Evolutionary conservation across 2,888 invertebrate genomes (phyloP).

Genomic region (Dryocosmus kuriphilus): DNA sequence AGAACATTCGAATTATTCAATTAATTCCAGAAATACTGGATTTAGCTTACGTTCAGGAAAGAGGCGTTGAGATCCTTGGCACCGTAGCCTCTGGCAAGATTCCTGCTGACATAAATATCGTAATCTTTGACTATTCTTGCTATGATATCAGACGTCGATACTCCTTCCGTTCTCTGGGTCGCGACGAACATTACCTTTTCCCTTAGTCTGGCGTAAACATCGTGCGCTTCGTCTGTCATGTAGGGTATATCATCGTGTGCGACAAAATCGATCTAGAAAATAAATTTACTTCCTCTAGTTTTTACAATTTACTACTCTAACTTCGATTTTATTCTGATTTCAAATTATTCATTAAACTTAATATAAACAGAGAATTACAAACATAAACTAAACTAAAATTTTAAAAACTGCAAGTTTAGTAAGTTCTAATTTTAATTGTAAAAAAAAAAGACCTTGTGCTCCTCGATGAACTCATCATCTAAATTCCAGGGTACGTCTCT

Average conservation of each 20-base stretch:
- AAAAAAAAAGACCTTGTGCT: constrained; percentile 85
- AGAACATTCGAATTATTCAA: no score
- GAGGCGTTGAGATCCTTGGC: constrained; percentile 99
- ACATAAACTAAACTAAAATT: no score
- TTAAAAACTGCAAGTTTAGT: background rate
- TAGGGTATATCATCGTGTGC: constrained; percentile 99
- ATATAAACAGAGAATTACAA: no score
- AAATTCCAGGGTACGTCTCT: constrained; percentile 96
- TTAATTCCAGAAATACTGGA: background rate
- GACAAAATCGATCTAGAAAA: constrained; percentile 93
- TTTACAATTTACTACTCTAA: background rate
- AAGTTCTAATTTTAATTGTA: background rate
- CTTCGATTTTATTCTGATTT: no score
- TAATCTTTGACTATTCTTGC: constrained; percentile 98
- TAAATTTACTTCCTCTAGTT: background rate
- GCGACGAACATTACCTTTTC: constrained; percentile 97
- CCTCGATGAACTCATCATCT: constrained; percentile 91
- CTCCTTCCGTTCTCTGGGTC: constrained; percentile 96
- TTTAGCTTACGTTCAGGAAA: constrained; percentile 86
- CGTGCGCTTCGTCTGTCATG: constrained; percentile 89
- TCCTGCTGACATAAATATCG: constrained; percentile 97
- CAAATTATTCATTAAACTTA: no score
- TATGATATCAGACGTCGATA: constrained; percentile 99
- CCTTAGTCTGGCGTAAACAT: constrained; percentile 95
- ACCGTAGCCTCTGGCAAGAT: constrained; percentile 97